Base-by-base conservation (phyloP, 2,113 vertebrate species). In the Puffinus mauretanicus region DNA sequence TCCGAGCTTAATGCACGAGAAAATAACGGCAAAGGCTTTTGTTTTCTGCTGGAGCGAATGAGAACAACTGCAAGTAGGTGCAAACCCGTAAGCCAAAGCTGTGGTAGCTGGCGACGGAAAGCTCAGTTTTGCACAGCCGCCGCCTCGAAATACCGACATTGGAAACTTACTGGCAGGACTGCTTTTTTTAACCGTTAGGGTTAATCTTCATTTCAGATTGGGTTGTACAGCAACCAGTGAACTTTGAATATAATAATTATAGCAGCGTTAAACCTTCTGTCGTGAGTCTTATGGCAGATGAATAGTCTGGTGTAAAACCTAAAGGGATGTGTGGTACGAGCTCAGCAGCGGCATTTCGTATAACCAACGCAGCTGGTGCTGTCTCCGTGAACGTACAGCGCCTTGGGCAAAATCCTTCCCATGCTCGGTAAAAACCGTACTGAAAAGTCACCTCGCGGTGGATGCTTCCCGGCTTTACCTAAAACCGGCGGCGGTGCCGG, bases 311-410 rank as follows among this genome's bases (percentile, higher is more conserved):
- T 27, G 46, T 60, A 27, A 60, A 61, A 47, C 15, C 57, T 57
- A 7, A 42, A 49, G 87, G 71, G 30, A 6, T 9, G 3, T 6
- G 0, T 7, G 2, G 55, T 20, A 6, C 10, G 16, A 70, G 60
- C 69, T 19, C 25, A 0, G 2, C 2, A 0, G 44, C 4, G 60
- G 4, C 18, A 1, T 34, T 69, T 36, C 3, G 1, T 10, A 1
- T 27, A 51, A 6, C 32, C 66, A 13, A 19, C 36, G 2, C 6
- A 24, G 46, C 46, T 15, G 54, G 17, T 5, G 79, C 58, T 10
- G 19, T 25, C 66, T 5, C 4, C 0, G 38, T 1, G n/a, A 22
- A 8, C 2, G 0, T 4, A 1, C 38, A 1, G 36, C 0, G 1
- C 7, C 2, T 16, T 7, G 60, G 0, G 13, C 46, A 2, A 2